Base-by-base conservation (phyloP, 2,797 vertebrate species). In the Potorous gilbertii region DNA sequence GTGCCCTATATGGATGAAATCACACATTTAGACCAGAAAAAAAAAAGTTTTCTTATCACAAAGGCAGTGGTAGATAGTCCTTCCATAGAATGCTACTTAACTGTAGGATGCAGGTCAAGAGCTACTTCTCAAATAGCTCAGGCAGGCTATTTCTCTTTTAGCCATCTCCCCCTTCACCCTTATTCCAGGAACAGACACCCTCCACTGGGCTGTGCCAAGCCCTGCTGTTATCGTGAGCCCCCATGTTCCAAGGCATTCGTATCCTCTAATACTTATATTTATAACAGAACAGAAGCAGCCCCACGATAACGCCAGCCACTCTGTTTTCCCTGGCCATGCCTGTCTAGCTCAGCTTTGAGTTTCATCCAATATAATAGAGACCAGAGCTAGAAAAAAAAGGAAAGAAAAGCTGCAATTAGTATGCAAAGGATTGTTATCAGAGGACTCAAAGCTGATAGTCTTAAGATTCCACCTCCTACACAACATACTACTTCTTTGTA, bases 341-440 rank as follows among this genome's bases (percentile, higher is more conserved):
- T 62, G 92, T 74, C 87, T 55, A 90, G 94, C 54, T 91, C 87
- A 56, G 56, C 34, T 90, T 62, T 92, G 59, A 93, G 95, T 56
- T 97, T 93, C 94, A 96, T 96, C 95, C 96, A 97, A 97, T 96
- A 96, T 96, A 97, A 96, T 94, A 94, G 95, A 93, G 92, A 92
- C 34, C 89, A 87, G 59, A 96, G 29, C 54, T 93, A 56, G 90
- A 92, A 91, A 29, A 29, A 50, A 92, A 93, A 96, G 94, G 56
- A 96, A 95, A 95, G 46, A 59, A 92, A 95, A 96, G 93, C 94
- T 97, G 95, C 94, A 92, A 96, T 94, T 90, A 94, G 34, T 92
- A 94, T 40, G 92, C 56, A 94, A 55, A 90, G 90, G 95, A 92
- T 94, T 96, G 92, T 95, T 96, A 93, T 89, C 62, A 92, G 92